Evolutionary conservation across 2,888 invertebrate species (phyloP).

Genomic region (Thyatira batis): DNA sequence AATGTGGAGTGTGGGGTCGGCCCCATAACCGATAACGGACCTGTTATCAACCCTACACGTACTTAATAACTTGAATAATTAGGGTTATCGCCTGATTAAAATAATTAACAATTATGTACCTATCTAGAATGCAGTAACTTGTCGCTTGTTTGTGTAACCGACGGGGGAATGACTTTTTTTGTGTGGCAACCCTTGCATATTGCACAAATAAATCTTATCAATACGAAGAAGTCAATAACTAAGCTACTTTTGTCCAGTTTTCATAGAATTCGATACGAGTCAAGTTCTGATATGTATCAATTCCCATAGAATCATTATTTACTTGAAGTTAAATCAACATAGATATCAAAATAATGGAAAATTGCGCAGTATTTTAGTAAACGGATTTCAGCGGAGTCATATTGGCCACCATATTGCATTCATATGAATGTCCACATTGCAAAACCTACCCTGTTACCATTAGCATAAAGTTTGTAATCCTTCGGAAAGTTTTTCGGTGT

Average conservation of each 20-base stretch:
- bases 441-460: slow-evolving; percentile 12
- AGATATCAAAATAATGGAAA: not conserved
- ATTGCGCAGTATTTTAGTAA: not conserved
- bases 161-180: not conserved
- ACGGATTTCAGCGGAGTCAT: slow-evolving; percentile 11
- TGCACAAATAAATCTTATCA: not conserved
- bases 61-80: slow-evolving; percentile 37
- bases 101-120: slow-evolving; percentile 1
- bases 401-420: slow-evolving; percentile 17
- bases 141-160: not conserved
- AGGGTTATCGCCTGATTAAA: slow-evolving; percentile 25
- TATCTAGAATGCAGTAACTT: slow-evolving; percentile 8
- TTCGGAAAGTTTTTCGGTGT: slow-evolving; percentile 12
- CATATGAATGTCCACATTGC: not conserved
- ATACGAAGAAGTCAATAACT: not conserved
- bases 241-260: not conserved
- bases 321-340: not conserved
- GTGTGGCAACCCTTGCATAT: not conserved
- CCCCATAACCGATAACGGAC: not conserved
- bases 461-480: slow-evolving; percentile 17
- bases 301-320: not conserved
- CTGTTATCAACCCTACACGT: slow-evolving; percentile 19
- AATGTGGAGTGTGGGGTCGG: not conserved
- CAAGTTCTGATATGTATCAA: not conserved
- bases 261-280: not conserved